phyloP scores from a whole-genome alignment of 2,888 invertebrate genomes.

The Digitonthophagus gazella region DNA sequence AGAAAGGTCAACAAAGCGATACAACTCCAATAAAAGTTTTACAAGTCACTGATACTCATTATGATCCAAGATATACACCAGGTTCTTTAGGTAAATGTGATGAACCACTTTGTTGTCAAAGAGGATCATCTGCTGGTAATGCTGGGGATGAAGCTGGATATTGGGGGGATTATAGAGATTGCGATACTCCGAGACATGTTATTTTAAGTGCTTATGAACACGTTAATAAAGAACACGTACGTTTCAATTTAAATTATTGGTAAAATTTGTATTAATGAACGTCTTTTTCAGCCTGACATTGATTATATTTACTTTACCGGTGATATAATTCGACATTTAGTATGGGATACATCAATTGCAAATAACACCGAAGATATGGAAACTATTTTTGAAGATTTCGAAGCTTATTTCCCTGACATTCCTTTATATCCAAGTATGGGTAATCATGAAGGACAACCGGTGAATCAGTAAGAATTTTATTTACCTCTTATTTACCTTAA shows the following conservation, averaged over 20 bases:
- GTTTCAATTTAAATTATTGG: too few relatives aligned
- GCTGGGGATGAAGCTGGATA: constrained; percentile 60
- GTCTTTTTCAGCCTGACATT: constrained; percentile 24
- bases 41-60: constrained; percentile 76
- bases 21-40: constrained; percentile 51
- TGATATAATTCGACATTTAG: constrained; percentile 80
- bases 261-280: background rate
- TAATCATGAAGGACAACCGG: constrained; percentile 72
- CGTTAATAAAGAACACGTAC: constrained; percentile 30
- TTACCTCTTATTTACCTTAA: too few relatives aligned
- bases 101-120: constrained; percentile 78
- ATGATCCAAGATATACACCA: constrained; percentile 70
- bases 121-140: constrained; percentile 50
- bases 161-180: constrained; percentile 79
- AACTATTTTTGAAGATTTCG: constrained; percentile 37
- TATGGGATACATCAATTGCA: constrained; percentile 78
- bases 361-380: constrained; percentile 61
- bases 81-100: constrained; percentile 68
- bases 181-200: constrained; percentile 71
- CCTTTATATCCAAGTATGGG: constrained; percentile 63
- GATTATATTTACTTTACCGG: constrained; percentile 80
- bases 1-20: constrained; percentile 23
- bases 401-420: constrained; percentile 4
- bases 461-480: constrained; percentile 68
- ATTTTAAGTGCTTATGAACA: constrained; percentile 57